Conservation (phyloP, 2,888 invertebrate genomes). For the Nemurella pictetii region DNA sequence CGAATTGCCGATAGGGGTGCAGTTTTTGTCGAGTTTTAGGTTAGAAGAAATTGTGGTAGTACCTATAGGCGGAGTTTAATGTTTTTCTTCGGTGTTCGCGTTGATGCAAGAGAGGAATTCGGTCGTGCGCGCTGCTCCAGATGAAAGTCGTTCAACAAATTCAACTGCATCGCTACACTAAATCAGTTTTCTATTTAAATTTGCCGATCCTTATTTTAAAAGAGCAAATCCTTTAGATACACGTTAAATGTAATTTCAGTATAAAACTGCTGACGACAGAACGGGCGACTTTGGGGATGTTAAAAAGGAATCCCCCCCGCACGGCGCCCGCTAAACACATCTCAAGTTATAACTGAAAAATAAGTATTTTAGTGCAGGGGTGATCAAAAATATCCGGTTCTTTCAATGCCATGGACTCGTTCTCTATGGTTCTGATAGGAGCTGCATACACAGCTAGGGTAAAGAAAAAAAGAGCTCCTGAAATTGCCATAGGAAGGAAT, state of each 20-base stretch:
- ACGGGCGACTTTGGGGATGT: conserved; percentile 2
- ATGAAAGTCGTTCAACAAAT: background rate
- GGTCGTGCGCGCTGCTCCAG: background rate
- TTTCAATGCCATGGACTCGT: background rate
- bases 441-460: background rate
- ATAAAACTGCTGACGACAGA: conserved; percentile 22
- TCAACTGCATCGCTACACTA: background rate
- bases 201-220: background rate
- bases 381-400: background rate
- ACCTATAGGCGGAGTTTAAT: background rate
- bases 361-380: conserved; percentile 1
- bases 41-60: background rate
- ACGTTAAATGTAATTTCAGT: conserved; percentile 26
- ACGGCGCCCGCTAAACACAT: background rate
- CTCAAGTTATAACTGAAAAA: background rate
- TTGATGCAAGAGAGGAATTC: background rate
- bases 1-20: background rate
- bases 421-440: background rate
- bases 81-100: background rate
- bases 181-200: conserved; percentile 29
- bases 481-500: background rate
- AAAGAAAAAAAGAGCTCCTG: background rate
- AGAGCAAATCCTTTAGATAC: conserved; percentile 14
- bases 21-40: background rate
- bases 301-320: background rate